phyloP scores from a whole-genome alignment of 2,888 invertebrate genomes.

The Epicampocera succincta region DNA sequence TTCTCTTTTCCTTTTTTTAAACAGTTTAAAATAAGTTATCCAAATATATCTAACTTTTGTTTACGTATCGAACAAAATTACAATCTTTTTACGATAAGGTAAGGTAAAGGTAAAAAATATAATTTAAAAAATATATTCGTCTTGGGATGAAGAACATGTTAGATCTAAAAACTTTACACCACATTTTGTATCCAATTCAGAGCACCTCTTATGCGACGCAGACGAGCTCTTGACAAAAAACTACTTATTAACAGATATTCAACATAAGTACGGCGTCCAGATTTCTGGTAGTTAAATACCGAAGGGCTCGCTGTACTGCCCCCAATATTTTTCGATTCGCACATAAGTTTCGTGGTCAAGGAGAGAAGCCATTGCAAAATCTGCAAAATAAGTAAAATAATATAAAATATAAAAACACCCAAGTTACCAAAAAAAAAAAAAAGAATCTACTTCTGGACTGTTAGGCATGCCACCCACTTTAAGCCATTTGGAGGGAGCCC shows the following conservation, averaged over 20 bases:
- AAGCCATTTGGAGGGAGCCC: slow-evolving; percentile 89
- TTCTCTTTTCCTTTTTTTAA: not conserved
- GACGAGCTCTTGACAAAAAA: slow-evolving; percentile 85
- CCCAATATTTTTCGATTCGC: slow-evolving; percentile 83
- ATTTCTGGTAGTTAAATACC: slow-evolving; percentile 27
- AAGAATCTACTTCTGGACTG: slow-evolving; percentile 83
- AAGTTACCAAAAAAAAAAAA: not conserved
- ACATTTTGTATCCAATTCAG: slow-evolving; percentile 85
- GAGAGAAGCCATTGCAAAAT: slow-evolving; percentile 89
- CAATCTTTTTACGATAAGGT: slow-evolving; percentile 24
- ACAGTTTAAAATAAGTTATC: not conserved
- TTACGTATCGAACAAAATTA: slow-evolving; percentile 21
- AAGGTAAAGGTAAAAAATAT: slow-evolving; percentile 27
- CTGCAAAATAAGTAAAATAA: slow-evolving; percentile 78
- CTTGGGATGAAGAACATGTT: not conserved
- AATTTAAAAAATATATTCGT: no score
- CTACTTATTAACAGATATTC: slow-evolving; percentile 88
- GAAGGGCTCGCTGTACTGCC: not conserved
- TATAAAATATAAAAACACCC: not conserved
- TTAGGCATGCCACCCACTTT: slow-evolving; percentile 83
- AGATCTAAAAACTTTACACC: slow-evolving; percentile 63
- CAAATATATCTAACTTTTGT: slow-evolving; percentile 56
- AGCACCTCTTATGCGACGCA: slow-evolving; percentile 85
- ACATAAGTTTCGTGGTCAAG: slow-evolving; percentile 88
- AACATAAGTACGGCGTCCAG: slow-evolving; percentile 85